A percentile compares a stretch with the other conserved stretches of the same genome.
phyloP scores from a whole-genome alignment of 2,113 vertebrate genomes.

The Euleptes europaea region DNA sequence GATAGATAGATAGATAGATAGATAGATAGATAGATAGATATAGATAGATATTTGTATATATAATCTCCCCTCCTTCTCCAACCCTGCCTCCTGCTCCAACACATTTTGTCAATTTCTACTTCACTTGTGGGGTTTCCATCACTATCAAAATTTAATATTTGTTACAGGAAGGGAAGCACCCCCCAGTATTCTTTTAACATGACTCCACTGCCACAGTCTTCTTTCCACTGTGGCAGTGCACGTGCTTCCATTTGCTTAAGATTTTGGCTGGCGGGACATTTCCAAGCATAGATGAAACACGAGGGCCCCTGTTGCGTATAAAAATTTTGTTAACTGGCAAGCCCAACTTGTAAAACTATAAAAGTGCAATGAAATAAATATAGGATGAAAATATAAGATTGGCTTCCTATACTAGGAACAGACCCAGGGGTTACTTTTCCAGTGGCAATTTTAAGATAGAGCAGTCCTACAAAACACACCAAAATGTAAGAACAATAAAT shows the following conservation, averaged over 20 bases:
- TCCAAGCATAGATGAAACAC: too few species aligned
- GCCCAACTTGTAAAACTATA: not conserved
- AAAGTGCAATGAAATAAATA: too few species aligned
- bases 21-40: too few species aligned
- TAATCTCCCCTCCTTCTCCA: too few species aligned
- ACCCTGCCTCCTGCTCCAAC: too few species aligned
- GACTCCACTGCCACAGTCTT: not conserved
- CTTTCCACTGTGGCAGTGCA: not conserved
- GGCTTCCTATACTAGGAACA: not conserved
- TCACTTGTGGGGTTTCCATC: not conserved
- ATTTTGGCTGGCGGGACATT: not conserved
- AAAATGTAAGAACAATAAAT: not conserved
- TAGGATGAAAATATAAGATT: not conserved
- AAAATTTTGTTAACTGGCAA: not conserved
- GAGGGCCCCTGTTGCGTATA: too few species aligned
- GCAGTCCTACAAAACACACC: too few species aligned
- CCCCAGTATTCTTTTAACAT: not conserved
- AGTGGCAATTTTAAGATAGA: not conserved
- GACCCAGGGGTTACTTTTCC: not conserved
- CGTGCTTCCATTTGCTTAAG: not conserved
- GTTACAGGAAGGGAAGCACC: not conserved
- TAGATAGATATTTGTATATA: too few species aligned
- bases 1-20: too few species aligned
- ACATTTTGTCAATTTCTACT: too few species aligned
- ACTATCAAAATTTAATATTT: too few species aligned